phyloP scores from a whole-genome alignment of 2,797 vertebrate genomes.

The Poeciliopsis paucimaculata region DNA sequence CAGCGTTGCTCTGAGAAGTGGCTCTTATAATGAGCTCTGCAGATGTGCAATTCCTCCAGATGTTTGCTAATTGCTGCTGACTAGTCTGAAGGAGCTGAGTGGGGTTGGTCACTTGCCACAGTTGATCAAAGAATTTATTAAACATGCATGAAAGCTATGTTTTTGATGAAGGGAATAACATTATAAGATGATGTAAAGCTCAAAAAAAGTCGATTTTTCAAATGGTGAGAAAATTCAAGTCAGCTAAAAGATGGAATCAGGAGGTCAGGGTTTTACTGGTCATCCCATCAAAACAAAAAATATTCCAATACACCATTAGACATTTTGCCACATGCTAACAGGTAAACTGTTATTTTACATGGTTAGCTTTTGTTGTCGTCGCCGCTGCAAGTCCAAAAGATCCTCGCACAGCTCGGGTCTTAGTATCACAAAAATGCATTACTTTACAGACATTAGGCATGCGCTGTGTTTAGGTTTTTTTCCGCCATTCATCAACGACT shows the following conservation, averaged over 20 bases:
- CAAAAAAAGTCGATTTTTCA: no score
- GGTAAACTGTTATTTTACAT: neutral
- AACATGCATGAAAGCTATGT: no score
- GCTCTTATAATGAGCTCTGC: no score
- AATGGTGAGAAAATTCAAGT: neutral
- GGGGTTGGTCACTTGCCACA: no score
- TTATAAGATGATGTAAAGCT: no score
- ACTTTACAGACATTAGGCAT: slow-evolving; percentile 36
- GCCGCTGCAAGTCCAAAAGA: neutral
- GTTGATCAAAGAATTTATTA: no score
- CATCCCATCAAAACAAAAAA: neutral
- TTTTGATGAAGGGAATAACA: no score
- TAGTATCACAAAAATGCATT: slow-evolving; percentile 36
- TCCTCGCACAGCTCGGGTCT: neutral
- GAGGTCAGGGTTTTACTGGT: neutral
- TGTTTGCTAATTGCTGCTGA: no score
- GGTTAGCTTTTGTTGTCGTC: neutral
- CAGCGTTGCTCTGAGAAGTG: no score
- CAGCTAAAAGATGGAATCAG: neutral
- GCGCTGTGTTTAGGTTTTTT: slow-evolving; percentile 43
- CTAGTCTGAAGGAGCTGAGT: no score
- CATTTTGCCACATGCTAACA: neutral
- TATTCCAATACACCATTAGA: neutral
- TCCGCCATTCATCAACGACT: slow-evolving; percentile 57
- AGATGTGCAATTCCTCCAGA: no score